A percentile compares a stretch with the other conserved stretches of the same genome.
Conservation (phyloP, 2,797 vertebrate species). For the Brachyalestes nurse region DNA sequence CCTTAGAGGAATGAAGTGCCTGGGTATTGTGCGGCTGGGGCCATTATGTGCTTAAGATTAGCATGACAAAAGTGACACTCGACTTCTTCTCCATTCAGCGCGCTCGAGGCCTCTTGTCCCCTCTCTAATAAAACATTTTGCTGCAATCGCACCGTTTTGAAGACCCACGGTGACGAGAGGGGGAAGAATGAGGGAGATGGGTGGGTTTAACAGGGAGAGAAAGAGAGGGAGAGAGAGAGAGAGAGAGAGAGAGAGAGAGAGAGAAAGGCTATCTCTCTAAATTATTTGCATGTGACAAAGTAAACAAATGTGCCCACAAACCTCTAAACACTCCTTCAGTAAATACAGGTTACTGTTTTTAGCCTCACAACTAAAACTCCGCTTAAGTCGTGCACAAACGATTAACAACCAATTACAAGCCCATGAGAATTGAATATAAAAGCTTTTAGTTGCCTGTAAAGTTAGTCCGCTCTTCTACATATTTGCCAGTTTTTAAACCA, state of each 20-base stretch:
- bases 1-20: constrained; percentile 92
- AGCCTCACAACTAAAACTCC: neutral
- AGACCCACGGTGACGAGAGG: constrained; percentile 83
- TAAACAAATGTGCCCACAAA: constrained; percentile 38
- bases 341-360: constrained; percentile 7
- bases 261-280: constrained; percentile 6
- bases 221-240: constrained; percentile 10
- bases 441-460: neutral
- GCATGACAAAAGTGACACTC: constrained; percentile 99
- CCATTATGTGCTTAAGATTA: constrained; percentile 99
- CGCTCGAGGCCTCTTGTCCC: constrained; percentile 91
- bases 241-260: constrained; percentile 15
- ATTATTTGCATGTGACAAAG: constrained; percentile 21
- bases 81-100: constrained; percentile 98
- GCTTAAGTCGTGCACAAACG: neutral
- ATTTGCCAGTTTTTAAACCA: neutral
- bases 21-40: constrained; percentile 91
- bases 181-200: constrained; percentile 74
- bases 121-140: constrained; percentile 96
- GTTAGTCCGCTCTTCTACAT: neutral
- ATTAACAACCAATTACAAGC: constrained; percentile 11
- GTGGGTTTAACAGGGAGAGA: constrained; percentile 42
- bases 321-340: constrained; percentile 5
- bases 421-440: neutral
- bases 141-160: constrained; percentile 94